Conservation (phyloP, 2,797 vertebrate genomes). For the Meriones psammophilus region DNA sequence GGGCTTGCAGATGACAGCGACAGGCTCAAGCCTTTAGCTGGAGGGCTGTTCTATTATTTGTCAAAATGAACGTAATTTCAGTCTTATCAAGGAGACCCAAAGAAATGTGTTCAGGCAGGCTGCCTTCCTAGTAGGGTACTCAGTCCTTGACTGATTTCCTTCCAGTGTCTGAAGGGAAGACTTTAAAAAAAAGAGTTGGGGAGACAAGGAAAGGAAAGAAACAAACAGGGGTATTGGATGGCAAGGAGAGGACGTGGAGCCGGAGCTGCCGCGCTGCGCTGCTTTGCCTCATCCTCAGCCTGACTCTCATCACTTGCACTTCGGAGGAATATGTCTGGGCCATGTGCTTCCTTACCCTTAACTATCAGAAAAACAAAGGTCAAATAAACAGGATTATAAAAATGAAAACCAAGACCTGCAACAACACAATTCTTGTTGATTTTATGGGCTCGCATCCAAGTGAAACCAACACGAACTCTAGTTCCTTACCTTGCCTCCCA, state of each 20-base stretch:
- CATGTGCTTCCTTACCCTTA: constrained; percentile 45
- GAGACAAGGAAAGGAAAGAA: not conserved
- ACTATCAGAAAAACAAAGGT: constrained; percentile 75
- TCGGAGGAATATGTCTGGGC: constrained; percentile 63
- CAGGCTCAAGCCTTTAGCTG: not conserved
- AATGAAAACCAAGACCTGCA: constrained; percentile 72
- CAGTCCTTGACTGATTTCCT: constrained; percentile 4
- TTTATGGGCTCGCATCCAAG: constrained; percentile 52
- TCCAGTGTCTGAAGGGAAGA: constrained; percentile 50
- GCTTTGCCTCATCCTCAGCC: not conserved
- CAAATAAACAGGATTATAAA: constrained; percentile 76
- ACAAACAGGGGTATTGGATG: not conserved
- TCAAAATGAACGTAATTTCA: not conserved
- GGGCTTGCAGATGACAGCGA: not conserved
- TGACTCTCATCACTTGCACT: not conserved
- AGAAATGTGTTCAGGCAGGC: constrained; percentile 2
- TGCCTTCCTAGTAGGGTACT: not conserved
- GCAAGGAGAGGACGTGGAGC: no score
- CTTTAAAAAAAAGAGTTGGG: not conserved
- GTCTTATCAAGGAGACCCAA: constrained; percentile 20
- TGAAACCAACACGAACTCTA: not conserved
- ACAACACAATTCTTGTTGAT: constrained; percentile 56
- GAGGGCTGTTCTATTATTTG: constrained; percentile 48
- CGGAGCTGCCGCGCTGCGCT: no score
- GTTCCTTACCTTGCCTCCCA: not conserved